Conservation (phyloP, 2,113 vertebrate species). For the Xiphophorus couchianus region DNA sequence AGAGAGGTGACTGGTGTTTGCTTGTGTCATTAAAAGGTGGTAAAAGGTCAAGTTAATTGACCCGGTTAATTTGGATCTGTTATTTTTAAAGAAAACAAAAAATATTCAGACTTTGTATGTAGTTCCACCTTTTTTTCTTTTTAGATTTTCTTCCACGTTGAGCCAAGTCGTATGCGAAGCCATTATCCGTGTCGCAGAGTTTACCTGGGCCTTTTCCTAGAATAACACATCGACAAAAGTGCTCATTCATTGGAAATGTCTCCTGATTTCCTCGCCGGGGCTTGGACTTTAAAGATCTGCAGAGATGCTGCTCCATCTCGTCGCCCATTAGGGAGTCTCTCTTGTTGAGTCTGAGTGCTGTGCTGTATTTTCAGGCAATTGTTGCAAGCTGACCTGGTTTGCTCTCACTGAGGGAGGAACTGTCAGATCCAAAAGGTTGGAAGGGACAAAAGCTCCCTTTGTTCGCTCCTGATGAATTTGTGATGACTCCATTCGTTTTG, state of each 20-base stretch:
- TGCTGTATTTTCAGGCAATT: conserved; percentile 38
- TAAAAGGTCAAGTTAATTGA: conserved; percentile 7
- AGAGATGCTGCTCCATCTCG: neutral
- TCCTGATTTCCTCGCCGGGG: conserved; percentile 10
- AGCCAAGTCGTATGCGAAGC: neutral
- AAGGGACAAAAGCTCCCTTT: conserved; percentile 42
- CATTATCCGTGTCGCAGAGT: conserved; percentile 12
- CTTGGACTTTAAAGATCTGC: conserved; percentile 13
- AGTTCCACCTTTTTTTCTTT: neutral
- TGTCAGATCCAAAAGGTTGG: conserved; percentile 42
- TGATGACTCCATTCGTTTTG: conserved; percentile 42
- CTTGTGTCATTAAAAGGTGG: neutral
- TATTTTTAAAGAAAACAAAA: neutral
- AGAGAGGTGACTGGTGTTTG: neutral
- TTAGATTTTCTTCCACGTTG: conserved; percentile 19
- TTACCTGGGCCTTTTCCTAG: neutral
- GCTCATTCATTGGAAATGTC: conserved; percentile 7
- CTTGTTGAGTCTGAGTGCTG: conserved; percentile 22
- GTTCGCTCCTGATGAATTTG: conserved; percentile 48
- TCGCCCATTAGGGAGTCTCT: conserved; percentile 4
- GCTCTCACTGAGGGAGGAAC: conserved; percentile 40
- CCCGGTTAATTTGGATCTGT: neutral
- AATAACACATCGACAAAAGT: conserved; percentile 2
- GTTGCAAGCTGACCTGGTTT: conserved; percentile 55
- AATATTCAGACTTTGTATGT: neutral